These are phyloP conservation scores for Dichetophora obliterata DNA, from an alignment of 2,888 invertebrate species.

Conservation along the genomic window DNA sequence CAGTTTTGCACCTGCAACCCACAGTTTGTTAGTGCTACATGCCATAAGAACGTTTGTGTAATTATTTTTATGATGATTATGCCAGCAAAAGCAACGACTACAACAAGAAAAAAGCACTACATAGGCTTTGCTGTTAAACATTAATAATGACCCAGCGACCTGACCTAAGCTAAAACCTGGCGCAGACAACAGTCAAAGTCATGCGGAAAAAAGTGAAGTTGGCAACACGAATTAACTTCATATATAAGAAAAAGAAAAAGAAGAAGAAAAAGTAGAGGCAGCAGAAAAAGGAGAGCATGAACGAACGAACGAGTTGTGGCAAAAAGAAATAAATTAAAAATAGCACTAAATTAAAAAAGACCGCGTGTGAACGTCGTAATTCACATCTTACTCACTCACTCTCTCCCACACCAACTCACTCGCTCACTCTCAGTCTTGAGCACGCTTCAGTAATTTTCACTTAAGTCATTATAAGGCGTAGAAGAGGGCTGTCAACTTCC, in stretches of 20 bases:
- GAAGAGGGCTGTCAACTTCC: slow-evolving; percentile 19
- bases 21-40: not conserved
- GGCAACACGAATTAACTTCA: not conserved
- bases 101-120: not conserved
- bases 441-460: slow-evolving; percentile 66
- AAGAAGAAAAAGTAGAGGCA: not conserved
- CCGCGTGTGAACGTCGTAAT: slow-evolving; percentile 30
- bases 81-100: not conserved
- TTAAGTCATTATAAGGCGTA: slow-evolving; percentile 49
- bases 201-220: slow-evolving; percentile 3
- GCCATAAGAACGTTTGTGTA: slow-evolving; percentile 14
- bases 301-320: not conserved
- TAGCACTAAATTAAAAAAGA: slow-evolving; percentile 25
- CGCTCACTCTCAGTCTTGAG: slow-evolving; percentile 8
- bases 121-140: not conserved
- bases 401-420: no score
- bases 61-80: slow-evolving; percentile 21
- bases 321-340: not conserved
- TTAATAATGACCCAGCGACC: slow-evolving; percentile 32
- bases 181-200: not conserved
- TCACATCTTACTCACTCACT: not conserved
- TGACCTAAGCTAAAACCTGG: slow-evolving; percentile 18
- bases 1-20: slow-evolving; percentile 22
- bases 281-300: no score
- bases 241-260: not conserved